Base-by-base conservation (phyloP, 2,113 vertebrate species). In the Megatriorchis doriae region DNA sequence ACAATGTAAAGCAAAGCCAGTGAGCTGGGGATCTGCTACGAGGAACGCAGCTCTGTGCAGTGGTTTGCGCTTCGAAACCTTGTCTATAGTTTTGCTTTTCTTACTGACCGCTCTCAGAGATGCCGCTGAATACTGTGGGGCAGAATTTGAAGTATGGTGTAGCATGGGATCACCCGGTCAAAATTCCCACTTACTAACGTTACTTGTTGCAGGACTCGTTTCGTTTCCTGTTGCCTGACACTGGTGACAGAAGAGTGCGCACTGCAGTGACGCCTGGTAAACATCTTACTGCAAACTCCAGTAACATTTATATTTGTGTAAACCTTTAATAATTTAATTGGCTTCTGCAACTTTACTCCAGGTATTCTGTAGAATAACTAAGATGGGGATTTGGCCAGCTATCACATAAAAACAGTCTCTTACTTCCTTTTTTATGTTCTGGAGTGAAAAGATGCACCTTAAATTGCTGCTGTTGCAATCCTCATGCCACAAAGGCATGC, bases 51-150 rank as follows among this genome's bases (percentile, higher is more conserved):
- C 31, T 79, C 70, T 11, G 5, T 63, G 34, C 3, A 0, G 22
- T 32, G 52, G 26, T 71, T 88, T 63, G 22, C 1, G 1, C 80
- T 81, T 89, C 29, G 43, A 84, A 81, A 89, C 34, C 48, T 50
- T 50, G 13, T 50, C 22, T 50, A 50, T 50, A 50, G 13, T 50
- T 50, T 50, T n/a, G 43, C 22, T 84, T 91, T 91, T 88, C 59
- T 56, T 91, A 26, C 62, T 45, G 34, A 47, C 72, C 3, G 5
- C 58, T 80, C 22, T 55, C 70, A 82, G 53, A 48, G 23, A 23
- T 0, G 2, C 72, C 7, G 2, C 50, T 45, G 55, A 71, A 66
- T 55, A 67, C 55, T 0, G 0, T 10, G 14, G n/a, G 62, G 45
- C 56, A 81, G 62, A 95, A 42, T 80, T 83, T 36, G 26, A 92